A percentile compares a stretch with the other conserved stretches of the same genome.
These are phyloP conservation scores for Drosophila flavopinicola DNA, from an alignment of 2,888 invertebrate genomes.

Conservation along the genomic window DNA sequence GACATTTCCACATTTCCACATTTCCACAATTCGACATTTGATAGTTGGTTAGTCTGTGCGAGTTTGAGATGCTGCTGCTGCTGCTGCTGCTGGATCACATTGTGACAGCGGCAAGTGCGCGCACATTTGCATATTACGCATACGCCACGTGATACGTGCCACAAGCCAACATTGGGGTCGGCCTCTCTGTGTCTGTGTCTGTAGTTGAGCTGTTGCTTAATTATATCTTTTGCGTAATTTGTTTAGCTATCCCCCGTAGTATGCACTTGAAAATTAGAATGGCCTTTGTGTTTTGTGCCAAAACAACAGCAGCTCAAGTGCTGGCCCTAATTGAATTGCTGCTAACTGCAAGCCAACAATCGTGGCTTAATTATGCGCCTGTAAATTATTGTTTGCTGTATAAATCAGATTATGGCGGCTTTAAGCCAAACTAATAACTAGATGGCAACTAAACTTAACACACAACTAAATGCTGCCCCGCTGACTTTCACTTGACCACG, in stretches of 20 bases:
- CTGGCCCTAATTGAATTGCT: slow-evolving; percentile 67
- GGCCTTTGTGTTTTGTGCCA: slow-evolving; percentile 17
- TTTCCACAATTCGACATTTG: slow-evolving; percentile 6
- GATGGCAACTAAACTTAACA: not conserved
- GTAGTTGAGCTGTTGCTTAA: slow-evolving; percentile 58
- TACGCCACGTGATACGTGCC: slow-evolving; percentile 69
- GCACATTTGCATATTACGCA: slow-evolving; percentile 76
- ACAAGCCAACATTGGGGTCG: slow-evolving; percentile 11
- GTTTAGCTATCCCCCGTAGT: slow-evolving; percentile 66
- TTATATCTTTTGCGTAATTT: slow-evolving; percentile 79
- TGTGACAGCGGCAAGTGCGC: slow-evolving; percentile 25
- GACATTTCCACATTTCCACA: slow-evolving; percentile 7
- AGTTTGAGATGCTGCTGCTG: slow-evolving; percentile 6
- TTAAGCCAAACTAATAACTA: slow-evolving; percentile 15
- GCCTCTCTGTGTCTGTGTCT: not conserved
- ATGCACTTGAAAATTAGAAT: slow-evolving; percentile 74
- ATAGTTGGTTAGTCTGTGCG: slow-evolving; percentile 19
- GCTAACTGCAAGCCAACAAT: slow-evolving; percentile 69
- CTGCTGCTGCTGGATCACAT: not conserved
- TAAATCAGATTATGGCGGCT: slow-evolving; percentile 41
- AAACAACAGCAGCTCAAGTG: slow-evolving; percentile 69
- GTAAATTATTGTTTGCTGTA: slow-evolving; percentile 37
- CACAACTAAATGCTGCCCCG: not conserved
- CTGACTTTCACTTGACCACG: slow-evolving; percentile 17
- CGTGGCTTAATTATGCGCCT: slow-evolving; percentile 57